Base-by-base conservation (phyloP, 2,797 vertebrate genomes). In the Crenuchus spilurus region DNA sequence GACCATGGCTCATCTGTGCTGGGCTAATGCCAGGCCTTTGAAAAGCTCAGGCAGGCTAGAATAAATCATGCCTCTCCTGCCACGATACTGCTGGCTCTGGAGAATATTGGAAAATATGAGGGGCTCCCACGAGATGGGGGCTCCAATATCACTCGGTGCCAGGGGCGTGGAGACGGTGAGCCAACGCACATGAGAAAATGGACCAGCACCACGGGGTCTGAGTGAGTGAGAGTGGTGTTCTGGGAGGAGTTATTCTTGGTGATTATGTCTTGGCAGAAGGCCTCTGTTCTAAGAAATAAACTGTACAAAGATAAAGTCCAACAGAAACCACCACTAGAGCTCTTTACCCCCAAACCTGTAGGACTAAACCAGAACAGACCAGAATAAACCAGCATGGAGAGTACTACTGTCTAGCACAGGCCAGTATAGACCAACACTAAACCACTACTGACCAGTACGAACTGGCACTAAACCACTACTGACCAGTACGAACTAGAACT, bases 1-100 rank as follows among this genome's bases (percentile, higher is more conserved):
- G 20, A 72, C 62, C 35, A 58, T 61, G 69, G 67, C 57, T 79
- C 76, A 70, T 80, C 75, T 80, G 55, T 35, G 71, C 76, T 82
- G 85, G 77, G 74, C 6, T 31, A 10, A 60, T 66, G 75, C 84
- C 87, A 88, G 54, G 46, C 48, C 80, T 82, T 78, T 82, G 76
- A 80, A 76, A 82, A 63, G 30, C 65, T 22, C 51, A 68, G 69
- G 72, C 67, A 75, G 52, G 44, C 65, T 52, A 41, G 70, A 77
- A 81, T 82, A 82, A 83, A 81, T 82, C 75, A 76, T 55, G 66
- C 52, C 58, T 82, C 54, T 69, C 33, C 48, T 37, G 57, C 18
- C 37, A 24, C 33, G 37, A 60, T 68, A 42, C 66, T 20, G 54
- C 58, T 37, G 66, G 24, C 57, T 77, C 70, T 72, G 35, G 65